Base-by-base conservation (phyloP, 2,113 vertebrate species). In the Osmerus mordax region DNA sequence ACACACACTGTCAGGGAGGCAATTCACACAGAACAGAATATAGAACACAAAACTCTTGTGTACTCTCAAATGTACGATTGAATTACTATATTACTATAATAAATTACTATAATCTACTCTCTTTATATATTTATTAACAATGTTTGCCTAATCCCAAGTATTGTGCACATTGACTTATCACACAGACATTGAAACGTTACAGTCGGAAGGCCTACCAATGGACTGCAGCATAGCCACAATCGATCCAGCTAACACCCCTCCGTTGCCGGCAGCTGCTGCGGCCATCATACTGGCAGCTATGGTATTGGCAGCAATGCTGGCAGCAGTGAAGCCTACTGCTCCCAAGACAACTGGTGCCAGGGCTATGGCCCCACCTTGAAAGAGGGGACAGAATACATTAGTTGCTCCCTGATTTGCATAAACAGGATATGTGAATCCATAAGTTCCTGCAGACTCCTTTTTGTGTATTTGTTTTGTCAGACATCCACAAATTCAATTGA, bases 271-370 rank as follows among this genome's bases (percentile, higher is more conserved):
- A 0, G 89, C 88, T 5, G 86, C 78, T 8, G 64, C 0, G 0
- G 88, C 81, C 87, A 91, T 91, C 87, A 84, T 69, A 2, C 64
- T 0, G 0, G 89, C 74, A 1, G 84, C 87, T 0, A 2, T 0
- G 21, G 89, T 86, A 0, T 86, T 70, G 1, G 67, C 86, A 1
- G 81, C 28, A 13, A 90, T 80, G 2, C 89, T 88, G 3, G 8
- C 73, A 15, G 87, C 58, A 7, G 81, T 84, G 75, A 90, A 90
- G 0, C 88, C 89, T 0, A 62, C 0, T 0, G 21, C 70, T 0
- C 77, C 76, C 16, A 90, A 32, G 5, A 3, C 61, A 2, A 78
- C 0, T 2, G 88, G 87, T 8, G 68, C 83, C 15, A 54, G 1
- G 0, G 0, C 28, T 11, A 88, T 14, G 3, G 65, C 4, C 7